Evolutionary conservation across 2,888 invertebrate genomes (phyloP), one percentile per base, ranked within the genome.

Genomic region (Atherix ibis): DNA sequence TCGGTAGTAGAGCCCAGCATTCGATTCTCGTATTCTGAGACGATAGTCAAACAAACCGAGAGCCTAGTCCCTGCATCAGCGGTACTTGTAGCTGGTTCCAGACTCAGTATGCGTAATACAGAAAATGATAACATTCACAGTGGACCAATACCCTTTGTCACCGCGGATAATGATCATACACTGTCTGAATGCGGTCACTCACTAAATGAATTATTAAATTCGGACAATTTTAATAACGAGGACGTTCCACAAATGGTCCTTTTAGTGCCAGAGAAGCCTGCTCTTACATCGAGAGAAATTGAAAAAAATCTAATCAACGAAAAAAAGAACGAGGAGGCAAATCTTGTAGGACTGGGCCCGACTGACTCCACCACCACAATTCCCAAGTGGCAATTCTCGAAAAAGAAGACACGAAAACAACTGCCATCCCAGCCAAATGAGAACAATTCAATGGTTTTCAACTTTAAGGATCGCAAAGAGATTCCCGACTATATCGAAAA

Each of bases 401-500:
- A 53, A 43, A 54, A 43, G 32, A 43, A 40, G 31, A 22, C 40
- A 28, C 31, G 30, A 2, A 27, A 15, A 34, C 40, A 37, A 31
- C 37, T 27, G 28, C 25, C 40, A 13, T 40, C 37, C 44, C 46
- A 29, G 46, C 53, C n/a, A 40, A 65, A 71, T 44, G 65, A 70
- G 51, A 77, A 73, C 46, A 77, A 79, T 45, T 70, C 75, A 18
- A 75, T 85, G 64, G 82, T 85, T 44, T 88, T 88, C 65, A 84
- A 88, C 66, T 89, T 88, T 63, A 80, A 78, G 45, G 69, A 73
- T 61, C 72, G 80, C 52, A 81, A 80, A 62, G 81, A 81, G 51
- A 83, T 87, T 50, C 88, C 88, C 32, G 84, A 88, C 68, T 87
- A 89, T 63, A 82, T 89, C 53, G 84, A 84, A 58, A 85, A 87